Evolutionary conservation across 2,797 vertebrate species (phyloP).

Genomic region (Tokudaia muenninki): DNA sequence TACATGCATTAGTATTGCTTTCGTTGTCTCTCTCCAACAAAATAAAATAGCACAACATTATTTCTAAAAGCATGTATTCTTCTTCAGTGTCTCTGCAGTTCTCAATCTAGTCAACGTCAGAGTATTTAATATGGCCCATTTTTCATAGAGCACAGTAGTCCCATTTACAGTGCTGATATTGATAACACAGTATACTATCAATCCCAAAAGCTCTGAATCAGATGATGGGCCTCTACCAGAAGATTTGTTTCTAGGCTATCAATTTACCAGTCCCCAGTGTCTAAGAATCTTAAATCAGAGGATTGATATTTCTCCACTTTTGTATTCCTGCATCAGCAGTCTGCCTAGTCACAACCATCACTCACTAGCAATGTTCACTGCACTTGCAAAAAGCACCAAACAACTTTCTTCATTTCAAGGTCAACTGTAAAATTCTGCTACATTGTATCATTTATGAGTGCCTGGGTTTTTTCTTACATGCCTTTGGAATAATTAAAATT

Average conservation of each 20-base stretch:
- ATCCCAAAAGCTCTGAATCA: slow-evolving; percentile 90
- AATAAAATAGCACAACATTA: slow-evolving; percentile 87
- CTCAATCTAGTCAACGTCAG: slow-evolving; percentile 91
- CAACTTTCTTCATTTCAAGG: slow-evolving; percentile 76
- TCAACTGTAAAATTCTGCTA: slow-evolving; percentile 63
- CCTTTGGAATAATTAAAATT: slow-evolving; percentile 59
- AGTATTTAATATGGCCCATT: slow-evolving; percentile 90
- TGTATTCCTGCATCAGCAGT: slow-evolving; percentile 89
- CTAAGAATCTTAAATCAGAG: slow-evolving; percentile 88
- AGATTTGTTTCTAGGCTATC: slow-evolving; percentile 89
- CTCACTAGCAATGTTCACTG: slow-evolving; percentile 85
- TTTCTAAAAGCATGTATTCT: slow-evolving; percentile 88
- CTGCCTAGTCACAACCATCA: slow-evolving; percentile 88
- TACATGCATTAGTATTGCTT: slow-evolving; percentile 50
- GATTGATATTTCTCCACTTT: slow-evolving; percentile 88
- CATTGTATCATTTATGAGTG: slow-evolving; percentile 47
- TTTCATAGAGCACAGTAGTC: slow-evolving; percentile 89
- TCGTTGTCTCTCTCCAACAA: slow-evolving; percentile 78
- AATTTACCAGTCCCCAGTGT: slow-evolving; percentile 86
- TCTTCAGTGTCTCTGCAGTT: slow-evolving; percentile 88
- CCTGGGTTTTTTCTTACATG: neutral
- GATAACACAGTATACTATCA: slow-evolving; percentile 88
- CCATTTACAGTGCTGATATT: slow-evolving; percentile 90
- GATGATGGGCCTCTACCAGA: slow-evolving; percentile 89
- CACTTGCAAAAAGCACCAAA: slow-evolving; percentile 81